phyloP scores from a whole-genome alignment of 2,113 vertebrate species.

The Cathartes aura region DNA sequence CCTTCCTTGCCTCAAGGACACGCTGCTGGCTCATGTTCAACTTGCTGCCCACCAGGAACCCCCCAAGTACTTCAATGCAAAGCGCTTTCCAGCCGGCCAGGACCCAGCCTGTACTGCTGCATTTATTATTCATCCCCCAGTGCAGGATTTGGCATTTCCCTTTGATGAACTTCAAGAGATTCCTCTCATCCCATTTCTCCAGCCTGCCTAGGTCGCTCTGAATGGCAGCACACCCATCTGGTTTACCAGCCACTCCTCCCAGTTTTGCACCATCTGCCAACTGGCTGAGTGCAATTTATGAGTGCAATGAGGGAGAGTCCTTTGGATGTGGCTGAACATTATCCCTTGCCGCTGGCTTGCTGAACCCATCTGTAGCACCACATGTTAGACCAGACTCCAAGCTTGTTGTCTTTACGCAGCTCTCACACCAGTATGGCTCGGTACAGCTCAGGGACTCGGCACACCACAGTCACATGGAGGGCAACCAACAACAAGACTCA shows the following conservation, averaged over 20 bases:
- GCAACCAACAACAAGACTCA: not conserved
- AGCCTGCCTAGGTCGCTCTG: not conserved
- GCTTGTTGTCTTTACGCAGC: not conserved
- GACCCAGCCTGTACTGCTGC: not conserved
- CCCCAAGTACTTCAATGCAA: not conserved
- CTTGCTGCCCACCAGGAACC: not conserved
- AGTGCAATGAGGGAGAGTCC: not conserved
- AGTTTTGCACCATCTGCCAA: not conserved
- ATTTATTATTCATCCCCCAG: not conserved
- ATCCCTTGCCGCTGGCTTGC: not conserved
- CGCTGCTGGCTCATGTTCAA: not conserved
- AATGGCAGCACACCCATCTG: not conserved
- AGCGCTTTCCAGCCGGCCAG: not conserved
- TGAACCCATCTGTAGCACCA: not conserved
- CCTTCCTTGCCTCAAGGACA: not conserved
- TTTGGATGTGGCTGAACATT: not conserved
- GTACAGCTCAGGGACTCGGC: not conserved
- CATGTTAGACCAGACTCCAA: fast-evolving
- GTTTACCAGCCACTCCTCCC: not conserved
- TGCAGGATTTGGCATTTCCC: not conserved
- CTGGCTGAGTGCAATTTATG: not conserved
- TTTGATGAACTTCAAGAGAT: not conserved
- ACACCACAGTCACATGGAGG: not conserved
- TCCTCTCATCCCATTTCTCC: not conserved
- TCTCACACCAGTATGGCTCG: not conserved